Base-by-base conservation (phyloP, 2,797 vertebrate species). In the Lithobates sylvaticus region DNA sequence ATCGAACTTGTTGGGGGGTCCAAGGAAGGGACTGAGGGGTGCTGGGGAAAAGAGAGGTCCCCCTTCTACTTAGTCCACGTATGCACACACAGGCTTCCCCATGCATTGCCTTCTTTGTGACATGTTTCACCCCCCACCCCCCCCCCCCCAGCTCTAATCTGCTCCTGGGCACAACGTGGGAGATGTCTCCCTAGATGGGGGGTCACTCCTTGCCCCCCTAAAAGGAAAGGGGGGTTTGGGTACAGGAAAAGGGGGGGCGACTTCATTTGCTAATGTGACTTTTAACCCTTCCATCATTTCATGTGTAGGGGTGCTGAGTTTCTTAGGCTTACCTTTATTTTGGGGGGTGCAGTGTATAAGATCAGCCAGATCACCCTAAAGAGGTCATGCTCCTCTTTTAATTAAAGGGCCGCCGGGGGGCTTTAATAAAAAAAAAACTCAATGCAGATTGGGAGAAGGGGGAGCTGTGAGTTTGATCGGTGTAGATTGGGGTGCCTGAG, bases 121-220 rank as follows among this genome's bases (percentile, higher is more conserved):
- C 97, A 98, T 98, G 96, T 98, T 98, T 79, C 39, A 10, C 68
- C 96, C 87, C 95, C 69, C 96, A 87, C 95, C 95, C 68, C 96
- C 87, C 95, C 69, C 96, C 87, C 95, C 95, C 9, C 10, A 39
- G 39, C 39, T 39, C 39, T 39, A 9, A 1, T 0, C 10, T 23
- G 26, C 42, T 32, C 78, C 64, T 27, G 8, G 18, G 27, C 18
- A 61, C 69, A 42, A 26, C n/a, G 61, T 65, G 61, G 61, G 61
- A 9, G 61, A 65, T 26, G 82, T 74, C 5, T n/a, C 65, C 23
- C 16, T 29, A 39, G 32, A n/a, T 61, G 67, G 39, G 61, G 32
- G 81, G 74, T 81, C 80, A 73, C 73, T 84, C 83, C 71, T 82
- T 88, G 61, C 12, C 23, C 21, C 21, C 61, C 10, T 3, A 0